These are phyloP conservation scores for Monochamus alternatus DNA, from an alignment of 2,888 invertebrate genomes.

Conservation along the genomic window DNA sequence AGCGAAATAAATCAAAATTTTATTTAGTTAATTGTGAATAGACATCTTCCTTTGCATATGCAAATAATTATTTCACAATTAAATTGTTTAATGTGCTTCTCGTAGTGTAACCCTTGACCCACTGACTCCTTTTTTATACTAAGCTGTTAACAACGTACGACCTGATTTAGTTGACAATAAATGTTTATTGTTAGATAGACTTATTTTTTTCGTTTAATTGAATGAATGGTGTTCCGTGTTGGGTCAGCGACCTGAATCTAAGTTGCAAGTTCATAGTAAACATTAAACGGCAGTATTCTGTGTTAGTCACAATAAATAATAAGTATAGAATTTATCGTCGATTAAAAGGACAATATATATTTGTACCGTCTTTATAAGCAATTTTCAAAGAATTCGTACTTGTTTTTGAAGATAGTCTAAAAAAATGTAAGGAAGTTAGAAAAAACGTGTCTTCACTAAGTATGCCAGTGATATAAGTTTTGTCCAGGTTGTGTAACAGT, in stretches of 20 bases:
- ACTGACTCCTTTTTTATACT: not conserved
- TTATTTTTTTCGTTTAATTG: not conserved
- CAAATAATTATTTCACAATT: too few relatives aligned
- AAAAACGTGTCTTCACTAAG: too few relatives aligned
- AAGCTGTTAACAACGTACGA: not conserved
- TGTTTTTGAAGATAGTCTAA: too few relatives aligned
- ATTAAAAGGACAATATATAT: not conserved
- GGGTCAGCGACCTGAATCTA: slow-evolving; percentile 1
- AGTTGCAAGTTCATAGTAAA: not conserved
- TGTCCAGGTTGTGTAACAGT: too few relatives aligned
- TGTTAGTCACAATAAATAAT: not conserved
- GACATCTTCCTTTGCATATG: too few relatives aligned
- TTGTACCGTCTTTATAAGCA: too few relatives aligned
- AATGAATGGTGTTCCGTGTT: not conserved
- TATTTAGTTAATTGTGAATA: too few relatives aligned
- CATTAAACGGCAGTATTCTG: not conserved
- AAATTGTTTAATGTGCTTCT: too few relatives aligned
- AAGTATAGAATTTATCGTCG: not conserved
- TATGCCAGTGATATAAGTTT: too few relatives aligned
- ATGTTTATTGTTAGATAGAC: not conserved
- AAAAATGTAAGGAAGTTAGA: too few relatives aligned
- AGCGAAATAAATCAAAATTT: too few relatives aligned
- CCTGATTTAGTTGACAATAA: not conserved
- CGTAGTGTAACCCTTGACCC: slow-evolving; percentile 5
- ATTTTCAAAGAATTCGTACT: too few relatives aligned